phyloP scores from a whole-genome alignment of 2,888 invertebrate genomes.

The Microplitis deprimator region DNA sequence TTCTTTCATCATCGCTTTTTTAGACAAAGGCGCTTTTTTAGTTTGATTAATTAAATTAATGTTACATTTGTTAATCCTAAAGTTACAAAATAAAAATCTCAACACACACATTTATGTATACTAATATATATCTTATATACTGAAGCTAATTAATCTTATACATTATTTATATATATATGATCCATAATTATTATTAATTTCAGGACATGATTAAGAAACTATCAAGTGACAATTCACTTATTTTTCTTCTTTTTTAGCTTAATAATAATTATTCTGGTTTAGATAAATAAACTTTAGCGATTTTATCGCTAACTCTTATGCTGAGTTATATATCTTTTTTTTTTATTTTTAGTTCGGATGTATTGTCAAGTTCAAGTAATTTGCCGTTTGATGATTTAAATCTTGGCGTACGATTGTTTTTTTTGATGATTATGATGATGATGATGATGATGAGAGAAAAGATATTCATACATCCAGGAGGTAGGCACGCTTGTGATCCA shows the following conservation, averaged over 20 bases:
- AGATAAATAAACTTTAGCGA: neutral
- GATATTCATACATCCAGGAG: conserved; percentile 45
- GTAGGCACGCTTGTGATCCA: conserved; percentile 46
- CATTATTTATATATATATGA: neutral
- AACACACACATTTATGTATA: conserved; percentile 5
- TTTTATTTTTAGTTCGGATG: neutral
- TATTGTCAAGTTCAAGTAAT: conserved; percentile 18
- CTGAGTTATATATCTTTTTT: neutral
- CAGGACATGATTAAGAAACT: neutral
- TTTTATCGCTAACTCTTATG: neutral
- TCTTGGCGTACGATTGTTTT: conserved; percentile 15
- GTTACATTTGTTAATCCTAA: conserved; percentile 12
- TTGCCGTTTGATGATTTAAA: neutral
- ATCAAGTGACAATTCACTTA: neutral
- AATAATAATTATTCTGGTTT: neutral
- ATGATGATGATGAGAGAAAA: neutral
- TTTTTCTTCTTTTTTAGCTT: neutral
- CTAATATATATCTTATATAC: neutral
- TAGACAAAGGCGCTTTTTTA: conserved; percentile 15
- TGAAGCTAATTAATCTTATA: neutral
- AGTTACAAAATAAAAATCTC: conserved; percentile 16
- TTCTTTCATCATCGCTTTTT: conserved; percentile 24
- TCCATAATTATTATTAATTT: neutral
- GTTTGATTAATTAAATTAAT: conserved; percentile 1
- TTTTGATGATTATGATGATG: neutral